Evolutionary conservation across 2,113 vertebrate genomes (phyloP).

Genomic region (Percopsis transmontana): DNA sequence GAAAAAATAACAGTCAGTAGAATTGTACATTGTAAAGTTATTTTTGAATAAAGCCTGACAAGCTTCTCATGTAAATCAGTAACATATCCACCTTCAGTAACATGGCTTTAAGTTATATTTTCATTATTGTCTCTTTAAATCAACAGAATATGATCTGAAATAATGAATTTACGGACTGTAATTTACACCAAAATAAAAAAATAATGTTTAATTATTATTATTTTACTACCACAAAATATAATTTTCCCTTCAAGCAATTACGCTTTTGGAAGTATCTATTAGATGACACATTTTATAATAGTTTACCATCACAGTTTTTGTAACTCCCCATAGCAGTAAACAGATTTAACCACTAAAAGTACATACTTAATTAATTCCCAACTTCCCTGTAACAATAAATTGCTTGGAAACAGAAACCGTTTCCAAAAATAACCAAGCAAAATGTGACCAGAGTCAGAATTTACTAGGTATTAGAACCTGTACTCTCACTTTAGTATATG

Average conservation of each 20-base stretch:
- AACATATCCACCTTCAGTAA: background rate
- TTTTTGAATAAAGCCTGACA: constrained; percentile 12
- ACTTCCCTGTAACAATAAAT: constrained; percentile 18
- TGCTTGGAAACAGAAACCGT: constrained; percentile 45
- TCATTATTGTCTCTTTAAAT: constrained; percentile 19
- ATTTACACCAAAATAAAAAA: constrained; percentile 3
- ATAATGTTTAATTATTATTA: no score
- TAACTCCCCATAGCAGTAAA: constrained; percentile 4
- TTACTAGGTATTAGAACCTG: constrained; percentile 10
- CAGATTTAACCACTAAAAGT: constrained; percentile 1
- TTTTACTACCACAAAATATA: background rate
- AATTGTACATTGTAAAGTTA: constrained; percentile 14
- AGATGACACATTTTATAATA: background rate
- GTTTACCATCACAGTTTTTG: background rate
- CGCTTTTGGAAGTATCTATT: constrained; percentile 1
- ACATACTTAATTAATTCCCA: constrained; percentile 10
- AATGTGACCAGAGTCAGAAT: constrained; percentile 19
- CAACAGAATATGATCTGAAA: constrained; percentile 9
- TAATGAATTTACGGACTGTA: constrained; percentile 3
- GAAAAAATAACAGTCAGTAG: background rate
- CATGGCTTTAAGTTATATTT: constrained; percentile 13
- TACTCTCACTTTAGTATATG: background rate
- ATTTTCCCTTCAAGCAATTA: background rate
- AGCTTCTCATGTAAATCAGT: constrained; percentile 15
- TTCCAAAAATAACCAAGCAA: constrained; percentile 43